phyloP scores from a whole-genome alignment of 2,888 invertebrate species.

The Anorthoa munda region DNA sequence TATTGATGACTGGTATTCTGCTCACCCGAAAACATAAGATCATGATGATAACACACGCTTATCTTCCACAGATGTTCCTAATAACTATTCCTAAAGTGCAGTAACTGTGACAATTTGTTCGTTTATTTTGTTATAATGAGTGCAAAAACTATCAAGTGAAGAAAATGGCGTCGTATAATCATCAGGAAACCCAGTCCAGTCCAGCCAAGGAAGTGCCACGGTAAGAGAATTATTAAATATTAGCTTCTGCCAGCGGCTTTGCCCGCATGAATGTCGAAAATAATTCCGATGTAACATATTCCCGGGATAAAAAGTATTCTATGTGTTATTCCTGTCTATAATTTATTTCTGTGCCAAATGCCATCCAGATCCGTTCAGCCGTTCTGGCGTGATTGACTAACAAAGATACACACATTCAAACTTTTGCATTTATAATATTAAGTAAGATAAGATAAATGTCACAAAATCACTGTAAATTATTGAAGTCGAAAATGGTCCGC shows the following conservation, averaged over 20 bases:
- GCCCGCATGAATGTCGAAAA: too few relatives aligned
- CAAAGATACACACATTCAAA: too few relatives aligned
- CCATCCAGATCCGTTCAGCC: too few relatives aligned
- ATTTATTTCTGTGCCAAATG: too few relatives aligned
- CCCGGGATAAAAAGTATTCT: too few relatives aligned
- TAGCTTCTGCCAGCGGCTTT: too few relatives aligned
- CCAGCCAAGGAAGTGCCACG: slow-evolving; percentile 84
- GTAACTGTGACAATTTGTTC: slow-evolving; percentile 58
- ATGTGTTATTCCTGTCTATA: too few relatives aligned
- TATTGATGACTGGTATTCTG: slow-evolving; percentile 22
- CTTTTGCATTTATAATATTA: too few relatives aligned
- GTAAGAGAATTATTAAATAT: slow-evolving; percentile 69
- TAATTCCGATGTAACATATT: too few relatives aligned
- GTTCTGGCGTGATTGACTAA: too few relatives aligned
- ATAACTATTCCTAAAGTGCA: slow-evolving; percentile 62
- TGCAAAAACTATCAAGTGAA: slow-evolving; percentile 71
- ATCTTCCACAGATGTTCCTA: slow-evolving; percentile 66
- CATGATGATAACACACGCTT: slow-evolving; percentile 20
- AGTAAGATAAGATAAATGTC: too few relatives aligned
- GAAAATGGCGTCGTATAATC: slow-evolving; percentile 82
- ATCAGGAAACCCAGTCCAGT: slow-evolving; percentile 85
- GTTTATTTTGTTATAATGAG: slow-evolving; percentile 70
- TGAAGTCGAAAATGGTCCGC: not conserved
- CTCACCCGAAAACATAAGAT: slow-evolving; percentile 7
- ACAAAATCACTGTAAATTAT: not conserved